These are phyloP conservation scores for Polylopha cassiicola DNA, from an alignment of 2,888 invertebrate species.

Conservation along the genomic window DNA sequence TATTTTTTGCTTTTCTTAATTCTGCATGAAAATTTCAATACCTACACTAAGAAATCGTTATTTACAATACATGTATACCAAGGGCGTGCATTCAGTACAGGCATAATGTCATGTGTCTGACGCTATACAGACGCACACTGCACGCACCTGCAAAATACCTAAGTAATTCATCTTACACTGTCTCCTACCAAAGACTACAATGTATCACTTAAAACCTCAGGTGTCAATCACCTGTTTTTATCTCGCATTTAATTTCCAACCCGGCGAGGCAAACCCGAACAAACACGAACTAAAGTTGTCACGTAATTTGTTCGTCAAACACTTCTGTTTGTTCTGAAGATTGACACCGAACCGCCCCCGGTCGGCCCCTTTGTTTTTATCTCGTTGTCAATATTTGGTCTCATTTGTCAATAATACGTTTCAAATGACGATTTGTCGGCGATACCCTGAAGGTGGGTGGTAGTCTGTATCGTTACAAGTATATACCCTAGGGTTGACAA, in stretches of 20 bases:
- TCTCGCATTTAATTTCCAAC: constrained; percentile 11
- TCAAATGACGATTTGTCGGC: constrained; percentile 53
- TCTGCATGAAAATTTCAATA: no score
- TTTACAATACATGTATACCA: no score
- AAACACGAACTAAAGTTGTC: constrained; percentile 59
- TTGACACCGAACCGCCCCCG: constrained; percentile 68
- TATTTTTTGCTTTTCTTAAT: no score
- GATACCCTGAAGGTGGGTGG: constrained; percentile 54
- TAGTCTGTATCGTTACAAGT: constrained; percentile 34
- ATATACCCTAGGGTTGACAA: no score
- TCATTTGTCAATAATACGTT: constrained; percentile 67
- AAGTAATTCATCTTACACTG: no score
- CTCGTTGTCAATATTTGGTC: constrained; percentile 67
- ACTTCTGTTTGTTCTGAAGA: constrained; percentile 64
- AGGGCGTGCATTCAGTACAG: no score
- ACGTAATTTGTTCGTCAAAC: constrained; percentile 73
- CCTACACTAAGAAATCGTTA: no score
- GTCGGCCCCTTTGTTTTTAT: constrained; percentile 69
- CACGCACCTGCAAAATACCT: no score
- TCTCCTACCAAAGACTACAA: no score
- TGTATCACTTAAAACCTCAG: no score
- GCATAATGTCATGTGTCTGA: no score
- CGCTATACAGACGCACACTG: no score
- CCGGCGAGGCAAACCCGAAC: constrained; percentile 43
- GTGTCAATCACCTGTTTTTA: constrained; percentile 4